A percentile compares a stretch with the other conserved stretches of the same genome.
Conservation (phyloP, 53 echinoderm and acorn worm genomes). For the Holothuria leucospilota region DNA sequence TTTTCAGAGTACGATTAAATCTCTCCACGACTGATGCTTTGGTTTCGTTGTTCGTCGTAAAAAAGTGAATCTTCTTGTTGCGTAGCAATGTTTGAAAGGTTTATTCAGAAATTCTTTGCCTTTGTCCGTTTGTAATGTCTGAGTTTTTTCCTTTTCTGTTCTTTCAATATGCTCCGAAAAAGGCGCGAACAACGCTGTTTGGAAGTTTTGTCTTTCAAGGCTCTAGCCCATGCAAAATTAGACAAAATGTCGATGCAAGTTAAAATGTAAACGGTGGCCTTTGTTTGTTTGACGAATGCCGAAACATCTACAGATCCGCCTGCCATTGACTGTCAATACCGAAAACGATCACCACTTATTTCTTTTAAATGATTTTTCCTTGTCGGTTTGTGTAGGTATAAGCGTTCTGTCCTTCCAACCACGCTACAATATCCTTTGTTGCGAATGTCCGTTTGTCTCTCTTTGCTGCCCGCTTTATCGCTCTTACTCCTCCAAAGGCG, state of each 20-base stretch:
- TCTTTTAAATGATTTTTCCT: slow-evolving; percentile 34
- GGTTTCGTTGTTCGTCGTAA: slow-evolving; percentile 62
- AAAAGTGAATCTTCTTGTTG: slow-evolving; percentile 40
- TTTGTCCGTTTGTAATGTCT: slow-evolving; percentile 14
- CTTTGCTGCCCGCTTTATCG: no score
- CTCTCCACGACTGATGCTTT: slow-evolving; percentile 60
- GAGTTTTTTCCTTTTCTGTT: not conserved
- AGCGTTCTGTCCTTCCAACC: no score
- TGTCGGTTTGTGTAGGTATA: no score
- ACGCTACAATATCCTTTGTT: not conserved
- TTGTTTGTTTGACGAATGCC: slow-evolving; percentile 32
- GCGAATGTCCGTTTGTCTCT: not conserved
- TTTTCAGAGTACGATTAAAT: slow-evolving; percentile 53
- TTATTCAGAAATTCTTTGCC: slow-evolving; percentile 45
- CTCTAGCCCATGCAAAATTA: no score
- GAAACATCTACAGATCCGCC: slow-evolving; percentile 59
- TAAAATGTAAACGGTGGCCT: slow-evolving; percentile 49
- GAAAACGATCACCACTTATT: slow-evolving; percentile 41
- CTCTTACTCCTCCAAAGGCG: no score
- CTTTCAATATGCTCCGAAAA: no score
- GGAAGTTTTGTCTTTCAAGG: no score
- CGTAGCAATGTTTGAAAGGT: slow-evolving; percentile 16
- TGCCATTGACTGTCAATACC: slow-evolving; percentile 58
- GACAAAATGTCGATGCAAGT: slow-evolving; percentile 68
- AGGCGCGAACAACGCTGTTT: not conserved